Percentiles rank a stretch among this genome's conserved stretches.
Evolutionary conservation across 2,113 vertebrate genomes (phyloP).

Genomic region (Cardinalis cardinalis): DNA sequence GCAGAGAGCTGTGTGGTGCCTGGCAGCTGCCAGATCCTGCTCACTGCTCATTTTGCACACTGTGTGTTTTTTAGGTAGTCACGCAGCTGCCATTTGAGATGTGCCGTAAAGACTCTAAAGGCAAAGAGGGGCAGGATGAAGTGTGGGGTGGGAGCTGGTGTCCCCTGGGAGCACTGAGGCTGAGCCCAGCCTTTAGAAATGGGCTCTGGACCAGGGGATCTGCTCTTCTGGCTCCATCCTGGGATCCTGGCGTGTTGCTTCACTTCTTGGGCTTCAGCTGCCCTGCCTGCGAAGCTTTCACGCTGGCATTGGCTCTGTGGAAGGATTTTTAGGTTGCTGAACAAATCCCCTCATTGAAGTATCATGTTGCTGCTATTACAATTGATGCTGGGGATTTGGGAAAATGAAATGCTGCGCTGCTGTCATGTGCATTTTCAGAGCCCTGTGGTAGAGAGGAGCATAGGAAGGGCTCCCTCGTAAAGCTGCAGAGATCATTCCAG

Average conservation of each 20-base stretch:
- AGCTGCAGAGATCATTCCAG: background rate
- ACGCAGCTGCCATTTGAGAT: background rate
- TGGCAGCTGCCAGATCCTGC: background rate
- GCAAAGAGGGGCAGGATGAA: background rate
- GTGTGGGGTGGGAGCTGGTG: background rate
- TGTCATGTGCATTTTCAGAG: background rate
- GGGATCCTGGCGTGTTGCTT: background rate
- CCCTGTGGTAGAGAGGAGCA: background rate
- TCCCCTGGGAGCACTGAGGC: background rate
- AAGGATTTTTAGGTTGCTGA: background rate
- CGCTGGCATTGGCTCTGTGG: background rate
- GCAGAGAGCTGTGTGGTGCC: background rate
- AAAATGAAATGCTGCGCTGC: background rate
- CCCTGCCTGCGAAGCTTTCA: background rate
- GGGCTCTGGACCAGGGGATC: background rate
- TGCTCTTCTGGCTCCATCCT: background rate
- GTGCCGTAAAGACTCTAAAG: background rate
- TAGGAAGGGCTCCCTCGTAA: background rate
- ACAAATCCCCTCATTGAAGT: background rate
- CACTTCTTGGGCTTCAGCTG: background rate
- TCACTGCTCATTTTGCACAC: background rate
- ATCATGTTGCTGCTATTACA: conserved; percentile 13
- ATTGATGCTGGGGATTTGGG: background rate
- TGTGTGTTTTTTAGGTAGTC: background rate
- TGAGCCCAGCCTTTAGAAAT: background rate